These are phyloP conservation scores for Sebastiscus albofasciatus DNA, from an alignment of 2,797 vertebrate species.

Conservation along the genomic window DNA sequence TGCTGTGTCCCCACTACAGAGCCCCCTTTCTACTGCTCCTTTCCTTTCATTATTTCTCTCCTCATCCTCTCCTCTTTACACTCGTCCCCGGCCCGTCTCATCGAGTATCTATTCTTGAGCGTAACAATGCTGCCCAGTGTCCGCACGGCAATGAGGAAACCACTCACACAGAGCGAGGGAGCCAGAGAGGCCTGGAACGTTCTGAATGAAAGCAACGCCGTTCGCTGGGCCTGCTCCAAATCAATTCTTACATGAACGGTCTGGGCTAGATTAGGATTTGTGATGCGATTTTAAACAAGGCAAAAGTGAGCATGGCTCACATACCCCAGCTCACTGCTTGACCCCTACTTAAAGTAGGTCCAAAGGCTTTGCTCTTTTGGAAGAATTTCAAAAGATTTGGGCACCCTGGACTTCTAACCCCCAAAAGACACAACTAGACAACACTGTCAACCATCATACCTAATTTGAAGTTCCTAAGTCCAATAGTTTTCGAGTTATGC, in stretches of 20 bases:
- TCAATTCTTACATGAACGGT: background rate
- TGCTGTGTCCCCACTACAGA: constrained; percentile 66
- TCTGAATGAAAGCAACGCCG: constrained; percentile 28
- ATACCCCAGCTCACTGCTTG: fast-evolving
- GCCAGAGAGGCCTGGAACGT: constrained; percentile 27
- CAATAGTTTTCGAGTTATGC: too few species aligned
- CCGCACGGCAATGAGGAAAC: constrained; percentile 22
- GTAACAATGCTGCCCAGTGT: constrained; percentile 71
- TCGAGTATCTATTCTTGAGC: constrained; percentile 47
- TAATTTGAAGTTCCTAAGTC: too few species aligned
- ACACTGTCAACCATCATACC: too few species aligned
- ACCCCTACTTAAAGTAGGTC: too few species aligned
- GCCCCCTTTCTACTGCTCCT: constrained; percentile 60
- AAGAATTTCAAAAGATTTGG: too few species aligned
- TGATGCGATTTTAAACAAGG: background rate
- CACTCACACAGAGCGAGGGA: constrained; percentile 17
- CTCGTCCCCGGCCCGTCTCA: constrained; percentile 38
- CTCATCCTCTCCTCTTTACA: constrained; percentile 22
- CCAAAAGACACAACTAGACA: too few species aligned
- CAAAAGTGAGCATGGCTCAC: too few species aligned
- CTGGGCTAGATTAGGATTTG: background rate
- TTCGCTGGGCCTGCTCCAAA: constrained; percentile 10
- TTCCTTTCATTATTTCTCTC: constrained; percentile 48
- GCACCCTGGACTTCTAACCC: too few species aligned
- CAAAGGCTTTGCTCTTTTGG: too few species aligned